These are phyloP conservation scores for Stratiomys singularior DNA, from an alignment of 2,888 invertebrate genomes.

Conservation along the genomic window DNA sequence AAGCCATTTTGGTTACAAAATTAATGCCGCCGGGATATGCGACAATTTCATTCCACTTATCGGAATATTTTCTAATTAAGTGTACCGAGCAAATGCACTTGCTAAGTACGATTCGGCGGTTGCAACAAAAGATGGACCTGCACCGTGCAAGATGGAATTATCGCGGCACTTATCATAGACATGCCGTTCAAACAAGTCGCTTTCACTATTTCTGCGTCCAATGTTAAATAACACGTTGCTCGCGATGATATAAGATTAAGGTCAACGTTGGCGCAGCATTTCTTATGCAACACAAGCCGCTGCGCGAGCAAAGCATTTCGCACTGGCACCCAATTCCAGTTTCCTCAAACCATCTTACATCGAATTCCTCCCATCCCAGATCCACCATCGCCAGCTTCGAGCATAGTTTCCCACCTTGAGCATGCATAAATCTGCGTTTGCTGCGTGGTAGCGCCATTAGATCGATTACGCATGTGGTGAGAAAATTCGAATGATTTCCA, in stretches of 20 bases:
- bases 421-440: background rate
- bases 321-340: conserved; percentile 14
- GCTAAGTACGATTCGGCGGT: background rate
- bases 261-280: conserved; percentile 20
- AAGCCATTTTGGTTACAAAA: too few species aligned
- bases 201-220: conserved; percentile 30
- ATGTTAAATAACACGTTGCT: conserved; percentile 20
- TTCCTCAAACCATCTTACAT: background rate
- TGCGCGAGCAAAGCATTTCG: conserved; percentile 1
- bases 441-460: background rate
- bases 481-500: background rate
- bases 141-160: background rate
- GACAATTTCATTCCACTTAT: too few species aligned
- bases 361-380: background rate
- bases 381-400: background rate
- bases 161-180: conserved; percentile 15
- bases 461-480: background rate
- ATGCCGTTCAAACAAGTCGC: conserved; percentile 19
- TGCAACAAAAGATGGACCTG: background rate
- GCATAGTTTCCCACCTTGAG: background rate
- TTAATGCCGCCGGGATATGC: too few species aligned
- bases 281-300: conserved; percentile 1
- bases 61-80: background rate
- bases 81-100: background rate
- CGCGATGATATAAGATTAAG: conserved; percentile 35